phyloP scores from a whole-genome alignment of 2,888 invertebrate species.

The Muscina levida region DNA sequence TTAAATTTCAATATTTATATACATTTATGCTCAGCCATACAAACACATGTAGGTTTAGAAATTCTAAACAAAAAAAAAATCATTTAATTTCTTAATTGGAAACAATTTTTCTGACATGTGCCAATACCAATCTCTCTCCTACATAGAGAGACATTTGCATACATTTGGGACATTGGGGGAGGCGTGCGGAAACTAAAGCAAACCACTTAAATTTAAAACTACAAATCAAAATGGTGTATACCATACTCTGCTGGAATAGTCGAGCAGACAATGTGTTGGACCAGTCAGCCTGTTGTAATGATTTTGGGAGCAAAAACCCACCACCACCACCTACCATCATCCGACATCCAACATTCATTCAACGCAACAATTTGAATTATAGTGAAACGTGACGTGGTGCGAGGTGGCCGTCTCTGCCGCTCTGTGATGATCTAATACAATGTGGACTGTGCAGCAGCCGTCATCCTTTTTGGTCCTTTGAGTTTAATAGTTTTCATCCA shows the following conservation, averaged over 20 bases:
- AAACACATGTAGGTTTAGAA: neutral
- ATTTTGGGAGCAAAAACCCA: no score
- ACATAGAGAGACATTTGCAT: no score
- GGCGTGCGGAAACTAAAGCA: conserved; percentile 15
- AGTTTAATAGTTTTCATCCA: conserved; percentile 56
- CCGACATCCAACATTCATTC: no score
- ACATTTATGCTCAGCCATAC: neutral
- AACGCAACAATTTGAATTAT: no score
- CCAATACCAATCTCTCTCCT: conserved; percentile 39
- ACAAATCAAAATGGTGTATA: conserved; percentile 47
- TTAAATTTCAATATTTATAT: conserved; percentile 15
- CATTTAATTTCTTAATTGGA: conserved; percentile 49
- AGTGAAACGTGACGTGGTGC: no score
- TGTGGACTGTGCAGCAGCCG: conserved; percentile 13
- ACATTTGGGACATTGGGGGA: conserved; percentile 2
- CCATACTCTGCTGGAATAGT: no score
- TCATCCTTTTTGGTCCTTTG: conserved; percentile 22
- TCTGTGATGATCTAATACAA: conserved; percentile 61
- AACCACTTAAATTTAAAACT: conserved; percentile 50
- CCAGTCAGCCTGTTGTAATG: no score
- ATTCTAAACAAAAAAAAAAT: conserved; percentile 6
- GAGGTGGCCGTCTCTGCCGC: neutral
- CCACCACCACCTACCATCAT: no score
- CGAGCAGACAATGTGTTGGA: no score
- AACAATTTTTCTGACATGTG: conserved; percentile 29